Evolutionary conservation across 2,888 invertebrate species (phyloP), one percentile per base, ranked within the genome.

Genomic region (Mythimna pallens): DNA sequence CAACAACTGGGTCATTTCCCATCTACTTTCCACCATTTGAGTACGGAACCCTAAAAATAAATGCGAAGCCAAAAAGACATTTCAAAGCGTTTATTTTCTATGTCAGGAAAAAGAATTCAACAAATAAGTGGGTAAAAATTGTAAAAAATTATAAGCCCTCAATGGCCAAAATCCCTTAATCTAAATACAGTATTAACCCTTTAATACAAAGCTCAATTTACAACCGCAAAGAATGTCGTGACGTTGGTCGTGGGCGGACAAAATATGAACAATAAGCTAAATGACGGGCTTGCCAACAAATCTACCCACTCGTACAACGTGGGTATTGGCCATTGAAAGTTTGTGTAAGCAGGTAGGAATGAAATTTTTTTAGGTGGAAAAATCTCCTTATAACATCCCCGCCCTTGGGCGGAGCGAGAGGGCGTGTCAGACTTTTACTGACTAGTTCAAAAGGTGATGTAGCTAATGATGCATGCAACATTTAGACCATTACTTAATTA

Each of bases 221-320:
- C 10, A 50, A 55, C 25, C 9, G 4, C 54, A 8, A 61, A 68
- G 69, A 57, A 78, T 65, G 59, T 59, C n/a, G 22, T 80, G 76
- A 76, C 61, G 77, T 55, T 54, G 34, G 22, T 14, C n/a, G 78
- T 81, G 30, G 78, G 70, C 65, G 58, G 57, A 65, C 40, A n/a
- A 25, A 65, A 10, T 47, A 54, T 54, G 50, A 76, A 81, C 77
- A 81, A 81, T 70, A 76, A 30, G 3, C 22, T 22, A 22, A 40
- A 69, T 3, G 65, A 22, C 47, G 25, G 50, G 9, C 61, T 34
- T 47, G 22, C 62, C 62, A 76, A 78, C 70, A 77, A 58, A 76
- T 50, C 70, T 25, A 25, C 65, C 57, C 70, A 77, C 65, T 54
- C 70, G n/a, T 30, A 22, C 20, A 22, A 61, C 36, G 50, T 36